A percentile compares a stretch with the other conserved stretches of the same genome.
phyloP scores from a whole-genome alignment of 2,113 vertebrate species.

The Ciconia stormi region DNA sequence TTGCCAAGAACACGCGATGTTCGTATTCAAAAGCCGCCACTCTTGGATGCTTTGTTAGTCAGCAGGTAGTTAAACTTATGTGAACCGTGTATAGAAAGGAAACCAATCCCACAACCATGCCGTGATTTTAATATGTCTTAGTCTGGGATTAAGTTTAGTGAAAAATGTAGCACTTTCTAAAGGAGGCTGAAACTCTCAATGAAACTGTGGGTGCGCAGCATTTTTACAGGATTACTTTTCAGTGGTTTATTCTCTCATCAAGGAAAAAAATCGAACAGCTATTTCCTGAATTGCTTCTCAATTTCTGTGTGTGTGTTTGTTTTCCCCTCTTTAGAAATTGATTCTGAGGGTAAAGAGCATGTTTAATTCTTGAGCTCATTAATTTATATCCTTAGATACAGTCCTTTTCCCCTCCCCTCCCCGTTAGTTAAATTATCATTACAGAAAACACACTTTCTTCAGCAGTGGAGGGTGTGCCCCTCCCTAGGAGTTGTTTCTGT shows the following conservation, averaged over 20 bases:
- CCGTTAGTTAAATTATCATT: not conserved
- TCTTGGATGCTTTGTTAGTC: not conserved
- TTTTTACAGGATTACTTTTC: not conserved
- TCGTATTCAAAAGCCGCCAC: not conserved
- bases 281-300: not conserved
- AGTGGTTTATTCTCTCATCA: not conserved
- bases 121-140: not conserved
- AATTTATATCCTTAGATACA: not conserved
- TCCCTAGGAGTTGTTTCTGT: not conserved
- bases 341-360: not conserved
- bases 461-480: not conserved
- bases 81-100: not conserved
- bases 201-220: not conserved
- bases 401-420: not conserved
- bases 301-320: not conserved
- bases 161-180: not conserved
- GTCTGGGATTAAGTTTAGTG: not conserved
- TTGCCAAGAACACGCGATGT: not conserved
- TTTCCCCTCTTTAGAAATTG: not conserved
- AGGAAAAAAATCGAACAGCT: not conserved
- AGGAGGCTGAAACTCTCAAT: not conserved
- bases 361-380: not conserved
- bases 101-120: not conserved
- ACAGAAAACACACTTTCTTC: not conserved
- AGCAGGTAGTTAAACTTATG: not conserved